These are phyloP conservation scores for Nyctereutes procyonoides DNA, from an alignment of 2,113 vertebrate species.

Conservation along the genomic window DNA sequence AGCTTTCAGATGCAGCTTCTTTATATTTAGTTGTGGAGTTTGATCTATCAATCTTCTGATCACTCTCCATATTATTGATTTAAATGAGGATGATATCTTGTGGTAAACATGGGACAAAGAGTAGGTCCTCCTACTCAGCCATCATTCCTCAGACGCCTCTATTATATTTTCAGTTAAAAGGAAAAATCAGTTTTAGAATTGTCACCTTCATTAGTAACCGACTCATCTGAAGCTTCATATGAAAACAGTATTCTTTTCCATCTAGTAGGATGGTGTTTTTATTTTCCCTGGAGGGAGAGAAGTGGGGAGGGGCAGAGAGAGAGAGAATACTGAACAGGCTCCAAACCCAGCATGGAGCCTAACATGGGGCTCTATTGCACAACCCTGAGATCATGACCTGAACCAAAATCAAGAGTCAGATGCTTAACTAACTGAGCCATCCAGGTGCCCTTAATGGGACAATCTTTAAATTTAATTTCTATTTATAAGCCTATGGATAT, in stretches of 20 bases:
- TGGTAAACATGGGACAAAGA: background rate
- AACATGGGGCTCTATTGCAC: background rate
- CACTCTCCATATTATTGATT: background rate
- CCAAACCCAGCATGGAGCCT: background rate
- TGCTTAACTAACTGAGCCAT: background rate
- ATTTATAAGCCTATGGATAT: background rate
- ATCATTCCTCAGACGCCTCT: background rate
- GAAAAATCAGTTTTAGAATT: background rate
- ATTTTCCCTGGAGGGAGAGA: background rate
- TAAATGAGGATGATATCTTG: background rate
- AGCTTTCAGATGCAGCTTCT: background rate
- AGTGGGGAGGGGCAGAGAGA: background rate
- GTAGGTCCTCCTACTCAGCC: background rate
- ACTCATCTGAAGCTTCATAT: background rate
- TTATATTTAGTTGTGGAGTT: background rate
- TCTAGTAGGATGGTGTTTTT: background rate
- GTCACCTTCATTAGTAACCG: background rate
- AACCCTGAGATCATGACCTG: background rate
- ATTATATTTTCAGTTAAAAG: background rate
- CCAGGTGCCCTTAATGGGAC: background rate
- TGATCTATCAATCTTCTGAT: background rate
- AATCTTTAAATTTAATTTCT: background rate
- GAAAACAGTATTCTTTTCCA: constrained; percentile 23
- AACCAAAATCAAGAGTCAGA: background rate
- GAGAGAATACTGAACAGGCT: background rate